Evolutionary conservation across 2,888 invertebrate genomes (phyloP), one percentile per base, ranked within the genome.

Genomic region (Eueremaeus valkanovi): DNA sequence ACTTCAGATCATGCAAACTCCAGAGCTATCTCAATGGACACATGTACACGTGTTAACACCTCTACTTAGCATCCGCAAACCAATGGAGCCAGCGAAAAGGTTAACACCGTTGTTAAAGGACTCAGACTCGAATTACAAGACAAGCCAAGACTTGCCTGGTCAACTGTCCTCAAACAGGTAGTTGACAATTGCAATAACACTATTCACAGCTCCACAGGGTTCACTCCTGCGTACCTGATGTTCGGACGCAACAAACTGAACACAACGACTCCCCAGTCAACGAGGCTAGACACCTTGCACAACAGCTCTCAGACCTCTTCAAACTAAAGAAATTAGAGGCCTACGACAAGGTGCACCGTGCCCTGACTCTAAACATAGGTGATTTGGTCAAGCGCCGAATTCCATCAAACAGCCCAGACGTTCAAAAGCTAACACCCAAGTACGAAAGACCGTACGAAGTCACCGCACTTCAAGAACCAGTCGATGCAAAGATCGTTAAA

Each of bases 51-150:
- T 5, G 18, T 8, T 18, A 13, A 18, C 16, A 58, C 58, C 16
- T 18, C 27, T 27, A 3, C 74, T 13, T 74, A 66, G 21, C 74
- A 74, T 74, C 74, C 74, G n/a, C n/a, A n/a, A n/a, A n/a, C n/a
- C n/a, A n/a, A n/a, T n/a, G n/a, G n/a, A n/a, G n/a, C n/a, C n/a
- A 2, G 5, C 11, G 58, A 58, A 18, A 58, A 29, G 16, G 58
- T 58, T 13, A 58, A 58, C 58, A 66, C 63, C 0, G 24, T 66
- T 5, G 11, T 21, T 6, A 13, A 9, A 1, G 55, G 42, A 72
- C 18, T 75, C 1, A 3, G 61, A 0, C 0, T 49, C 0, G 72
- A 2, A 16, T 5, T 40, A 0, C 42, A 9, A 6, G 55, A 29
- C 11, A 16, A 75, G 11, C 75, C 75, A 0, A 27, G 29, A 27